Evolutionary conservation across 2,888 invertebrate species (phyloP).

Genomic region (Archips xylosteana): DNA sequence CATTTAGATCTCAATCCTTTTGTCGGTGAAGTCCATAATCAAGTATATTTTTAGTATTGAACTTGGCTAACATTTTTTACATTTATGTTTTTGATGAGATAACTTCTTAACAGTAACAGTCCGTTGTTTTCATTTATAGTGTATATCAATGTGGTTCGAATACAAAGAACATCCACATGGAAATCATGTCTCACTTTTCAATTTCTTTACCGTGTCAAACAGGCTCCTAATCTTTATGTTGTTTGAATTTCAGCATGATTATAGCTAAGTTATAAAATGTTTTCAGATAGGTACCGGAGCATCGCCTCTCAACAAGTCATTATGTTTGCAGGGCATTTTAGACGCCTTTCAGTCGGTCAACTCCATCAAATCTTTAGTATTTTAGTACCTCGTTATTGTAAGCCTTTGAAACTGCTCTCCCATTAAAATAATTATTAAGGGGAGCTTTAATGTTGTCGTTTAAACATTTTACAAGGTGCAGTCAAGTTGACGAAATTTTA

Average conservation of each 20-base stretch:
- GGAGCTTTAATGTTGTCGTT: slow-evolving; percentile 14
- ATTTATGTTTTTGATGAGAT: too few relatives aligned
- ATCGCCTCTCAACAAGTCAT: slow-evolving; percentile 15
- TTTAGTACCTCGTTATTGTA: slow-evolving; percentile 38
- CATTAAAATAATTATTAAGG: slow-evolving; percentile 31
- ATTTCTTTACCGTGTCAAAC: too few relatives aligned
- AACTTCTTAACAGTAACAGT: too few relatives aligned
- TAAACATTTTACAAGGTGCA: slow-evolving; percentile 6
- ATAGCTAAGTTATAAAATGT: background rate
- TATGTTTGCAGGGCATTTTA: slow-evolving; percentile 11
- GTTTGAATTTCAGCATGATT: background rate
- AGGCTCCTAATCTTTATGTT: background rate
- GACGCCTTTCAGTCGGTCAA: slow-evolving; percentile 21
- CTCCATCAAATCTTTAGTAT: slow-evolving; percentile 31
- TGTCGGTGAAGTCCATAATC: too few relatives aligned
- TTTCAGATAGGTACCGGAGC: background rate
- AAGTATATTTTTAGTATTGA: too few relatives aligned
- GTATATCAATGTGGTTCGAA: too few relatives aligned
- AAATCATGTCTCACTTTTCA: too few relatives aligned
- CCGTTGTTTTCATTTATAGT: too few relatives aligned
- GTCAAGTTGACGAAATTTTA: background rate
- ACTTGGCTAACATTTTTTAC: too few relatives aligned
- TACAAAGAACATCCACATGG: too few relatives aligned
- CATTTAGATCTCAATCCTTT: too few relatives aligned
- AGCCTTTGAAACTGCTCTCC: slow-evolving; percentile 29